Percentiles rank a stretch among this genome's conserved stretches.
Conservation (phyloP, 2,888 invertebrate species). For the Stenodema calcarata region DNA sequence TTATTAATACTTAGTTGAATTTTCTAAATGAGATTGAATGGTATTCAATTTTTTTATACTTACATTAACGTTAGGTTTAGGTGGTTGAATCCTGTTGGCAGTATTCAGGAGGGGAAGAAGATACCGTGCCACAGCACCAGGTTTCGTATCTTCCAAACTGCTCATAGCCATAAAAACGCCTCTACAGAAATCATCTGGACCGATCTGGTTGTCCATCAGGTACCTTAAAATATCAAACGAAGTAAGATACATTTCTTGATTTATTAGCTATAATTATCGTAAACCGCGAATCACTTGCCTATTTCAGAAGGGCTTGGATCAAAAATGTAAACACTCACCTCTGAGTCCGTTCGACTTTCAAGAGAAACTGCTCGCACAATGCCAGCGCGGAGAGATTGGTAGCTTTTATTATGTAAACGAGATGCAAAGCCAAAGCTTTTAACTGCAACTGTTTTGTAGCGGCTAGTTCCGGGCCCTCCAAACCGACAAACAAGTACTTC, state of each 20-base stretch:
- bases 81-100: constrained; percentile 72
- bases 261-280: background rate
- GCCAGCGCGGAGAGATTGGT: constrained; percentile 77
- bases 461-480: constrained; percentile 77
- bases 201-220: constrained; percentile 65
- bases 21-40: too few species aligned
- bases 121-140: constrained; percentile 79
- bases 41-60: too few species aligned
- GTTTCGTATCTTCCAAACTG: constrained; percentile 80
- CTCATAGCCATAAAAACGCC: constrained; percentile 80
- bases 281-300: background rate
- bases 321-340: constrained; percentile 55
- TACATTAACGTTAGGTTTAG: constrained; percentile 68
- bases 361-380: constrained; percentile 76
- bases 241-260: background rate
- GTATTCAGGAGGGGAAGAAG: constrained; percentile 77
- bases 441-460: constrained; percentile 84
- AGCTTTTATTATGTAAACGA: constrained; percentile 76
- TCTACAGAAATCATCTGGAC: constrained; percentile 81
- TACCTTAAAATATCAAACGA: constrained; percentile 58
- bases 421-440: constrained; percentile 79
- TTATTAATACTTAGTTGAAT: too few species aligned
- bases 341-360: constrained; percentile 64
- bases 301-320: background rate
- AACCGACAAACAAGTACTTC: constrained; percentile 85